Evolutionary conservation across 2,888 invertebrate genomes (phyloP).

Genomic region (Halocaridina rubra): DNA sequence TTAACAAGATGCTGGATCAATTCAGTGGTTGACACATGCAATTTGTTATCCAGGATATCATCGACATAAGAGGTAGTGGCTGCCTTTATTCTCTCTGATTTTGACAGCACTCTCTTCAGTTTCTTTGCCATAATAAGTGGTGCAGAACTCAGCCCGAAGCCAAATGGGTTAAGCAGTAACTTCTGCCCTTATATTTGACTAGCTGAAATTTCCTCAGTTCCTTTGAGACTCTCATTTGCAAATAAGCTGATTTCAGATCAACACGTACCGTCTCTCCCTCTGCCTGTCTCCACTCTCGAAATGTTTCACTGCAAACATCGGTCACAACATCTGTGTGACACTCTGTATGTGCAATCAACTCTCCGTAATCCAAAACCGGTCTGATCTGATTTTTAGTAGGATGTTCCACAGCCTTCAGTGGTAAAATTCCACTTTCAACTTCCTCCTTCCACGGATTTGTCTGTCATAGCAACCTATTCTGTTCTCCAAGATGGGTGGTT

Average conservation of each 20-base stretch:
- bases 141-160: conserved; percentile 7
- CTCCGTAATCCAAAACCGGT: no score
- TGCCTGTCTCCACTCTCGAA: background rate
- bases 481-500: no score
- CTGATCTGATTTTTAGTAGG: no score
- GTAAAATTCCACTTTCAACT: conserved; percentile 66
- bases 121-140: conserved; percentile 9
- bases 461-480: background rate
- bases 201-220: conserved; percentile 20
- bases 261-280: background rate
- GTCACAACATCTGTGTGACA: no score
- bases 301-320: no score
- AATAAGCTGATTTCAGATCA: background rate
- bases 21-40: background rate
- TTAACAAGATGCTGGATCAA: background rate
- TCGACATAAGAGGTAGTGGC: background rate
- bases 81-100: background rate
- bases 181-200: background rate
- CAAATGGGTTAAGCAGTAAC: conserved; percentile 9
- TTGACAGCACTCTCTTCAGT: background rate
- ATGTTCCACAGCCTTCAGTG: no score
- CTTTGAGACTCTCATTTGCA: background rate
- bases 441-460: conserved; percentile 24
- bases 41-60: background rate
- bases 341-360: no score